Conservation (phyloP, 2,797 vertebrate genomes). For the Mallotus villosus region DNA sequence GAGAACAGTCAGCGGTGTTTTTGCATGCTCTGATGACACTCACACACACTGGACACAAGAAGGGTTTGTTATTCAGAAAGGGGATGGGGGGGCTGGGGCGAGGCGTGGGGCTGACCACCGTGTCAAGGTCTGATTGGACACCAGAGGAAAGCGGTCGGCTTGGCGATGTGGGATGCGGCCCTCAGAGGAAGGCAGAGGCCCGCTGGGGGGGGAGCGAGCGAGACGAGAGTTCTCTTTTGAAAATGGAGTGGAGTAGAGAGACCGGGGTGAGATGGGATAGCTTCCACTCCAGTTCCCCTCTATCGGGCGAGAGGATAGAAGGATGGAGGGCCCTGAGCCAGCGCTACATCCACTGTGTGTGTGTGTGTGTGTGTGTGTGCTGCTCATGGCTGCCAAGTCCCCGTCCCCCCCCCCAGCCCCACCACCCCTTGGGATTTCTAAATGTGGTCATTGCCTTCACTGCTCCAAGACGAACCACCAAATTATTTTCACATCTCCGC, state of each 20-base stretch:
- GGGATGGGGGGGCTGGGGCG: neutral
- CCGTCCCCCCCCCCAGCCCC: neutral
- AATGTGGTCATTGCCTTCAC: constrained; percentile 35
- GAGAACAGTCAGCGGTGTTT: constrained; percentile 40
- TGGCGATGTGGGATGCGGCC: neutral
- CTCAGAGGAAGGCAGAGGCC: neutral
- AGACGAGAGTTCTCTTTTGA: neutral
- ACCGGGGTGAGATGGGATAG: neutral
- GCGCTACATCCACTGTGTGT: neutral
- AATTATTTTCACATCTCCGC: constrained; percentile 50
- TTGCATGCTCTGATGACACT: constrained; percentile 28
- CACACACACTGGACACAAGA: constrained; percentile 3
- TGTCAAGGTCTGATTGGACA: neutral
- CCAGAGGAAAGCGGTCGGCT: neutral
- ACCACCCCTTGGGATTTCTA: constrained; percentile 22
- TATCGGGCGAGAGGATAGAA: constrained; percentile 11
- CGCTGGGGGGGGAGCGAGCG: neutral
- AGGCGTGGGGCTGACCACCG: neutral
- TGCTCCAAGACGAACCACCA: constrained; percentile 39
- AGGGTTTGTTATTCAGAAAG: neutral
- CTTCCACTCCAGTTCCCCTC: constrained; percentile 7
- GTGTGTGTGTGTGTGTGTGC: constrained; percentile 8
- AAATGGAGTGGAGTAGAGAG: neutral
- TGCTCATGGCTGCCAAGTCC: constrained; percentile 1
- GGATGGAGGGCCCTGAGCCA: neutral